phyloP scores from a whole-genome alignment of 2,888 invertebrate genomes.

The Phaonia tiefii region DNA sequence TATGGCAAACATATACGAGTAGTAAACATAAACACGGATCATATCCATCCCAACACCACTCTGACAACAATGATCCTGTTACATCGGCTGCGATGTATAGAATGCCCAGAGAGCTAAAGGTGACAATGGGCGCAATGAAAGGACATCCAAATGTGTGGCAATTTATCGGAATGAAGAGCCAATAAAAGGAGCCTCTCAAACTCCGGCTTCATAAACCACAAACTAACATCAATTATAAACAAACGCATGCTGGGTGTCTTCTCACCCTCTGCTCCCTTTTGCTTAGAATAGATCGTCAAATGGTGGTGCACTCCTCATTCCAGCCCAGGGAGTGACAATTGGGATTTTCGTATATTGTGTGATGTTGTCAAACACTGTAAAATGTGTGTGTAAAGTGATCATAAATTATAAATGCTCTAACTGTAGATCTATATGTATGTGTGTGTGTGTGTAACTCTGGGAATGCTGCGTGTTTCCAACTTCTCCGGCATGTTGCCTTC shows the following conservation, averaged over 20 bases:
- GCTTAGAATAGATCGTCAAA: neutral
- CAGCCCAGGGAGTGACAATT: conserved; percentile 66
- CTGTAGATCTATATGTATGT: conserved; percentile 24
- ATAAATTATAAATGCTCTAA: conserved; percentile 54
- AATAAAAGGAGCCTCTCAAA: conserved; percentile 45
- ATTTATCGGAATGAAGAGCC: conserved; percentile 38
- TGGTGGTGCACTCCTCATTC: conserved; percentile 50
- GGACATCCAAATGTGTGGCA: conserved; percentile 55
- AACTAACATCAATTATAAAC: conserved; percentile 52
- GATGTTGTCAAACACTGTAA: conserved; percentile 59
- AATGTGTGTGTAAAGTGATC: conserved; percentile 63
- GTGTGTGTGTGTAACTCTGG: conserved; percentile 17
- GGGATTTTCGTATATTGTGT: conserved; percentile 48
- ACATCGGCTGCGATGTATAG: neutral
- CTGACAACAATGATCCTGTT: conserved; percentile 35
- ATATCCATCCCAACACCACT: conserved; percentile 31
- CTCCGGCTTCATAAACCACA: conserved; percentile 59
- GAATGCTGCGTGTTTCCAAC: neutral
- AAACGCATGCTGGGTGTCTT: conserved; percentile 53
- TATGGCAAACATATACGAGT: too few relatives aligned
- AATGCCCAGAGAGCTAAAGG: conserved; percentile 52
- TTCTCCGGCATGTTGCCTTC: conserved; percentile 3
- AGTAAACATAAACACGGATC: neutral
- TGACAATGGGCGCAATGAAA: conserved; percentile 69
- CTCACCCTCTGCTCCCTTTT: neutral